Evolutionary conservation across 2,113 vertebrate genomes (phyloP).

Genomic region (Catharus bicknelli): DNA sequence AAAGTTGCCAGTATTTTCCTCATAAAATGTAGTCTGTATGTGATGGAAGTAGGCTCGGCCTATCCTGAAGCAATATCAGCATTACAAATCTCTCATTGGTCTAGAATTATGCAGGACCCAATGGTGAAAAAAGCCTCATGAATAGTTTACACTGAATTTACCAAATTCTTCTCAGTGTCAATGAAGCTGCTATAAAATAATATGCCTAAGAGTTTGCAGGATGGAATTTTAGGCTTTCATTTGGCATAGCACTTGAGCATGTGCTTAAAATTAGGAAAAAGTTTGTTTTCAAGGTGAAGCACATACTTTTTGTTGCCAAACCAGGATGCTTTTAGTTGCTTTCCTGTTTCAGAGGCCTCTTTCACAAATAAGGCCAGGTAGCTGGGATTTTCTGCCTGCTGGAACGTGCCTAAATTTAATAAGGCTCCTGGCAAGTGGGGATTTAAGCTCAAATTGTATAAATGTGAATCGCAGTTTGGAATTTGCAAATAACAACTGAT

Average conservation of each 20-base stretch:
- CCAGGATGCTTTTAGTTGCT: background rate
- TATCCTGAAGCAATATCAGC: background rate
- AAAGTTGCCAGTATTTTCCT: constrained; percentile 35
- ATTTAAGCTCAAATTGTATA: background rate
- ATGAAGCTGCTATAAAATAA: background rate
- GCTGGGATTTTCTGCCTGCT: background rate
- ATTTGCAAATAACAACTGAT: background rate
- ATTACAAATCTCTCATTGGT: background rate
- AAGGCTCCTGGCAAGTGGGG: background rate
- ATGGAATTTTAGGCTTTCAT: background rate
- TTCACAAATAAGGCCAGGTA: background rate
- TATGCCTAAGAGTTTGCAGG: background rate
- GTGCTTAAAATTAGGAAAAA: background rate
- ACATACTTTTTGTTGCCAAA: background rate
- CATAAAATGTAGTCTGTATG: background rate
- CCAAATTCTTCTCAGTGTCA: background rate
- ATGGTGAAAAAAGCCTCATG: background rate
- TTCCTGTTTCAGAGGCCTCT: background rate
- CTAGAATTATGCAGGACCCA: background rate
- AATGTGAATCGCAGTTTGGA: background rate
- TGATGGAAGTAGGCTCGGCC: constrained; percentile 15
- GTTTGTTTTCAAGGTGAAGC: background rate
- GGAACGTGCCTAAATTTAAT: background rate
- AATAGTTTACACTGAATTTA: background rate
- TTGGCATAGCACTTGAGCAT: background rate